Evolutionary conservation across 1,140 invertebrate species (phyloP), one percentile per base, ranked within the genome.

Genomic region (Calliphora vicina): DNA sequence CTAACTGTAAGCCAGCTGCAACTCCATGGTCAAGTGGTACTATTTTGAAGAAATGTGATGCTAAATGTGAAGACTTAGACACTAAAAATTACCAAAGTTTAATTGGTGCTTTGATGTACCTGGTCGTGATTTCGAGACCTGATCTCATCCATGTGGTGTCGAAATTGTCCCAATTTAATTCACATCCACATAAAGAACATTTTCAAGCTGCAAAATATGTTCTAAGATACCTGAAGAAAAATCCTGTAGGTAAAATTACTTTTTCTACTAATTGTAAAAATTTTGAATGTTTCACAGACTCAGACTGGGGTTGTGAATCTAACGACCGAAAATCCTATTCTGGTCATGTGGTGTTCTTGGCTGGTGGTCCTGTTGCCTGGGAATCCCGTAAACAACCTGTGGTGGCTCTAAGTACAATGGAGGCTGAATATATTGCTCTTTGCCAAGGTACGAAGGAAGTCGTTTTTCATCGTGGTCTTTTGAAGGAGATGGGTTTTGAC

Each of bases 341-440:
- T 10, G 84, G 84, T 4, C 71, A 27, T 35, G 57, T 81, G 12
- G 67, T 84, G 84, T 83, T 86, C 26, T 45, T 90, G 67, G 85
- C 83, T 81, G 87, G 86, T 73, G 89, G 84, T 25, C 81, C 88
- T 57, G 80, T 92, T 13, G 84, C 88, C 26, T 92, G 91, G 92
- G 85, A 85, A 43, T 89, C 87, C n/a, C 88, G 86, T 50, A 91
- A 91, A 83, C 92, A 92, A 88, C 82, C 84, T 67, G 86, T 87
- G 20, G 90, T 92, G 12, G 89, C 91, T 29, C 86, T 92, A 71
- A 91, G 91, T 92, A 92, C 35, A 35, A 35, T 35, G 35, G 1
- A 35, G 35, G 35, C 35, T 10, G 35, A 35, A 35, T 29, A 35
- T 84, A 87, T 92, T 12, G 91, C 91, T 20, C 84, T 90, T 12